phyloP scores from a whole-genome alignment of 2,888 invertebrate genomes.

The Napeogenes inachia region DNA sequence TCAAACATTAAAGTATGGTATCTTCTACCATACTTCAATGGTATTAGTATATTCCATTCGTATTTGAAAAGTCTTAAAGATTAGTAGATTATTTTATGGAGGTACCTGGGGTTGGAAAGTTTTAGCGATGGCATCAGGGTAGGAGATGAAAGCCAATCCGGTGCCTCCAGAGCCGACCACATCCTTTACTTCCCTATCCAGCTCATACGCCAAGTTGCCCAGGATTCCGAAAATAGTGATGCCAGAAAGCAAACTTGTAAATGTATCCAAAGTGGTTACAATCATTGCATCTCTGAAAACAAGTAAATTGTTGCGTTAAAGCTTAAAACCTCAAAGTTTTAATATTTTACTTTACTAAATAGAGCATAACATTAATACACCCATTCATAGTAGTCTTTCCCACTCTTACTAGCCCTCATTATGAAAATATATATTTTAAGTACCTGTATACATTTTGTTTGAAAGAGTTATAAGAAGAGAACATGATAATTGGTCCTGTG shows the following conservation, averaged over 20 bases:
- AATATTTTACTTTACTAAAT: no score
- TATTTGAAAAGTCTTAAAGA: no score
- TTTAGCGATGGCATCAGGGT: slow-evolving; percentile 89
- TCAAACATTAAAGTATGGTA: no score
- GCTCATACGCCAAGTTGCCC: slow-evolving; percentile 85
- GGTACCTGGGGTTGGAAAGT: slow-evolving; percentile 85
- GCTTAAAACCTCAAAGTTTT: not conserved
- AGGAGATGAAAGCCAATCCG: slow-evolving; percentile 89
- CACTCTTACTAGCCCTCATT: no score
- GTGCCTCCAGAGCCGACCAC: slow-evolving; percentile 85
- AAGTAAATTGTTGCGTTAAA: no score
- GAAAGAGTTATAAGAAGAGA: slow-evolving; percentile 85
- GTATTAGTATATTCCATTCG: no score
- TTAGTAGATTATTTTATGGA: no score
- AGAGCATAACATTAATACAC: no score
- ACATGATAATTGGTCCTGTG: slow-evolving; percentile 82
- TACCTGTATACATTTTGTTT: slow-evolving; percentile 84
- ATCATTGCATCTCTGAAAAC: slow-evolving; percentile 84
- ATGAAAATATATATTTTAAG: not conserved
- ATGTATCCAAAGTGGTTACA: slow-evolving; percentile 87
- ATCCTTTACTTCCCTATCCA: slow-evolving; percentile 76
- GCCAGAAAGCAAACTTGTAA: slow-evolving; percentile 88
- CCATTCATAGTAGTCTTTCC: no score
- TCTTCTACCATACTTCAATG: no score
- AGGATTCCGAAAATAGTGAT: slow-evolving; percentile 89